phyloP scores from a whole-genome alignment of 2,888 invertebrate genomes.

The Lathronympha strigana region DNA sequence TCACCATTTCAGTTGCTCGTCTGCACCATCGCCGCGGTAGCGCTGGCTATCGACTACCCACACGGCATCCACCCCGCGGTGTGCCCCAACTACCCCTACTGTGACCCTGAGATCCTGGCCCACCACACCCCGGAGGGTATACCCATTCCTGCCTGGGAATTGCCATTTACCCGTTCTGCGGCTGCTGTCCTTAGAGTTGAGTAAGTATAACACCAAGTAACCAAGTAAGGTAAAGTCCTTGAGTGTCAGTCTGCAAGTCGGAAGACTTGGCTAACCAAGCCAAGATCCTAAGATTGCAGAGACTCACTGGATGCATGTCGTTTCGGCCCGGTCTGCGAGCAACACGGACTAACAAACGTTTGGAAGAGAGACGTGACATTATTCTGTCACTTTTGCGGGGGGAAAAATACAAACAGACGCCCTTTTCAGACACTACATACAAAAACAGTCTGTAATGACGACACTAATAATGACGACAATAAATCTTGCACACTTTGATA shows the following conservation, averaged over 20 bases:
- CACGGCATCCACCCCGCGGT: slow-evolving; percentile 15
- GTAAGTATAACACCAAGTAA: not conserved
- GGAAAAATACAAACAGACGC: too few species aligned
- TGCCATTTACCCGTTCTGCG: not conserved
- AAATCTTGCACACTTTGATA: too few species aligned
- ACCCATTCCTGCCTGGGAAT: slow-evolving; percentile 23
- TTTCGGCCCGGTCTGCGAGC: too few species aligned
- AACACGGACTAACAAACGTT: too few species aligned
- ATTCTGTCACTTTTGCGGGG: too few species aligned
- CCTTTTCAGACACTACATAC: too few species aligned
- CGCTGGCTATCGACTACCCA: not conserved
- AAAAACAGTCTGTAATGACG: too few species aligned
- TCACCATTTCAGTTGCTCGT: not conserved
- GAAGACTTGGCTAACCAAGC: too few species aligned
- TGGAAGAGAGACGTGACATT: too few species aligned
- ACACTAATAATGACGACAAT: too few species aligned
- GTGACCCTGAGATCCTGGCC: slow-evolving; percentile 10
- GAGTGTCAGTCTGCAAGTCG: not conserved
- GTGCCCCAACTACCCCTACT: slow-evolving; percentile 28
- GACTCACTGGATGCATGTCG: too few species aligned
- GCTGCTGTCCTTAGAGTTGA: not conserved
- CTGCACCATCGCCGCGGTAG: slow-evolving; percentile 4
- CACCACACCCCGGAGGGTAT: slow-evolving; percentile 15
- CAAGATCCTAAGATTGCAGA: too few species aligned
- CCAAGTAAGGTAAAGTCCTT: not conserved